Conservation (phyloP, 2,113 vertebrate genomes). For the Fukomys damarensis region DNA sequence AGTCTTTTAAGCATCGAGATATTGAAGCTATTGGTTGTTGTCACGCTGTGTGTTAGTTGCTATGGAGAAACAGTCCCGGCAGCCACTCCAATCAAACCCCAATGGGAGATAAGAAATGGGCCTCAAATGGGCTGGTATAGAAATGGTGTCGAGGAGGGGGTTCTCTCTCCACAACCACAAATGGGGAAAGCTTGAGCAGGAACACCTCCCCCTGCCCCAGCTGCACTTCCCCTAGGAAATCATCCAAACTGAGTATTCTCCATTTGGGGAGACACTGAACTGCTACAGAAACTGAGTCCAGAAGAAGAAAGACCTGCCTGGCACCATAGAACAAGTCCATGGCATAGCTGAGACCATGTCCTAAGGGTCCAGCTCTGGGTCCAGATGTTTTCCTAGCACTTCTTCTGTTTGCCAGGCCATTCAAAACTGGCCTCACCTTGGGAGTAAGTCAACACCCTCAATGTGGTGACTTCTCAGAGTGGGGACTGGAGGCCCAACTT, state of each 20-base stretch:
- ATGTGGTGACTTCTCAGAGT: background rate
- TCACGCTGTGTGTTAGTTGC: constrained; percentile 66
- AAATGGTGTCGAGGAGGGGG: too few species aligned
- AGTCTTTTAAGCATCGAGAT: constrained; percentile 64
- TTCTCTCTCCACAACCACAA: background rate
- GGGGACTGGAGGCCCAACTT: too few species aligned
- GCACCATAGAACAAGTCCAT: background rate
- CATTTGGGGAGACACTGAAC: background rate
- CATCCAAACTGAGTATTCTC: background rate
- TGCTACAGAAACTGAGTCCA: background rate
- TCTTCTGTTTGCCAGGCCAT: background rate
- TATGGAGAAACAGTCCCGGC: constrained; percentile 54
- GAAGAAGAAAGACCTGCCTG: background rate
- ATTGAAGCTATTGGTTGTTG: constrained; percentile 53
- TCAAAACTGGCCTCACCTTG: background rate
- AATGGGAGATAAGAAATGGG: constrained; percentile 8
- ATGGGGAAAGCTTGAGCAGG: background rate
- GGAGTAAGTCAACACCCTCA: background rate
- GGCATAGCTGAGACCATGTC: background rate
- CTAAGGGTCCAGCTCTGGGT: background rate
- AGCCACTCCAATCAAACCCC: constrained; percentile 25
- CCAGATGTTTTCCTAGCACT: background rate
- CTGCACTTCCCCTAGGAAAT: background rate
- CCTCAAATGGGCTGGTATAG: background rate
- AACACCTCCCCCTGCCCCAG: background rate